These are phyloP conservation scores for Sciurus niger DNA, from an alignment of 2,113 vertebrate species.

Conservation along the genomic window DNA sequence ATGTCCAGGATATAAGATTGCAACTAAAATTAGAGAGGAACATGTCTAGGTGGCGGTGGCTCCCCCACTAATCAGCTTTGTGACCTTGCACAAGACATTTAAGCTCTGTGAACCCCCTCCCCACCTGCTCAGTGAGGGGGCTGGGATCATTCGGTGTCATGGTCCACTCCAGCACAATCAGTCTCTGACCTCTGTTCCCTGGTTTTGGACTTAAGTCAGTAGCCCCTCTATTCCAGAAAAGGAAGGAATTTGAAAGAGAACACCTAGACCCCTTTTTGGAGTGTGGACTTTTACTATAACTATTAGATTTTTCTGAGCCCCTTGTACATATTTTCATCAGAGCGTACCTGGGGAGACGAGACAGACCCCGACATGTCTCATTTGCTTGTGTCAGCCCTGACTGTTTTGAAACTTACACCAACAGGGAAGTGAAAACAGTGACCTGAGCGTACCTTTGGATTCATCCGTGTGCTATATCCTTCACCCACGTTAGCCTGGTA, in stretches of 20 bases:
- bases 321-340: background rate
- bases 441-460: background rate
- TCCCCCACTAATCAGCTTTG: background rate
- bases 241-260: background rate
- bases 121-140: background rate
- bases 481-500: background rate
- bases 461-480: background rate
- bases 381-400: background rate
- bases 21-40: background rate
- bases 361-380: background rate
- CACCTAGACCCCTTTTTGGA: background rate
- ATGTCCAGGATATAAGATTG: background rate
- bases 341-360: background rate
- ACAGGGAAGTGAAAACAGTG: background rate
- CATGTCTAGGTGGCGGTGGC: background rate
- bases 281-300: background rate
- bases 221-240: background rate
- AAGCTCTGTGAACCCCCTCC: background rate
- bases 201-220: background rate
- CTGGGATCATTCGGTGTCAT: accelerated
- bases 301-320: background rate
- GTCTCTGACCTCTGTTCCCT: accelerated
- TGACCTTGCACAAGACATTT: background rate
- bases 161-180: accelerated
- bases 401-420: background rate